These are phyloP conservation scores for Drosophila yakuba DNA, from an alignment of 1,140 invertebrate genomes.

Conservation along the genomic window DNA sequence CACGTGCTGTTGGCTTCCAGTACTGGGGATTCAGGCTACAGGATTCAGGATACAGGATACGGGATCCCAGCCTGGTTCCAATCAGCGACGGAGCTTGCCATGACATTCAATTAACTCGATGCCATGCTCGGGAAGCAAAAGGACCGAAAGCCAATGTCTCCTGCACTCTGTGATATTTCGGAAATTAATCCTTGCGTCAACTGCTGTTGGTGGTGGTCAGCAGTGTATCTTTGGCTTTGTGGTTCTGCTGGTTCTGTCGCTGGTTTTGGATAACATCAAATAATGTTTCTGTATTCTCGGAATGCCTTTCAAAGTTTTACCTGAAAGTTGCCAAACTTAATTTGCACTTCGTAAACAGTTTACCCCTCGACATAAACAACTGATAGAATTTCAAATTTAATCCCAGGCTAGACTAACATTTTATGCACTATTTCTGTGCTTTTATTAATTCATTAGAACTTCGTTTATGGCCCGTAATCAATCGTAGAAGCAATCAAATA, in stretches of 20 bases:
- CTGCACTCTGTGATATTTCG: constrained; percentile 39
- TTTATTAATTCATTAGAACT: too few species aligned
- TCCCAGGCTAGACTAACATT: background rate
- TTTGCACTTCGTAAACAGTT: background rate
- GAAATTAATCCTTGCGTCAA: constrained; percentile 25
- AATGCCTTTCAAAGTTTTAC: background rate
- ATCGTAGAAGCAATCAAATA: constrained; percentile 14
- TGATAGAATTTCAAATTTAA: too few species aligned
- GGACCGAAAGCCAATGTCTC: constrained; percentile 53
- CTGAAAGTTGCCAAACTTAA: background rate
- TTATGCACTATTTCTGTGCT: too few species aligned
- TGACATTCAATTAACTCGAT: constrained; percentile 76
- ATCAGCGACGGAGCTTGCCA: constrained; percentile 35
- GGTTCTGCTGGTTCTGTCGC: background rate
- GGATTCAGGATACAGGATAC: background rate
- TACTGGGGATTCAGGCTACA: too few species aligned
- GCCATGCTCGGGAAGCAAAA: background rate
- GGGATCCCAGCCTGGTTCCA: background rate
- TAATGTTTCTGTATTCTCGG: background rate
- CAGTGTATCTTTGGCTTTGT: too few species aligned
- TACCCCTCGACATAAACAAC: background rate
- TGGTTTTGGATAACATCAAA: background rate
- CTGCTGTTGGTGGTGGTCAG: background rate
- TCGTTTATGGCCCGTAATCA: background rate
- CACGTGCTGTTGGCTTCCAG: background rate